Evolutionary conservation across 2,797 vertebrate species (phyloP).

Genomic region (Delichon dasypus): DNA sequence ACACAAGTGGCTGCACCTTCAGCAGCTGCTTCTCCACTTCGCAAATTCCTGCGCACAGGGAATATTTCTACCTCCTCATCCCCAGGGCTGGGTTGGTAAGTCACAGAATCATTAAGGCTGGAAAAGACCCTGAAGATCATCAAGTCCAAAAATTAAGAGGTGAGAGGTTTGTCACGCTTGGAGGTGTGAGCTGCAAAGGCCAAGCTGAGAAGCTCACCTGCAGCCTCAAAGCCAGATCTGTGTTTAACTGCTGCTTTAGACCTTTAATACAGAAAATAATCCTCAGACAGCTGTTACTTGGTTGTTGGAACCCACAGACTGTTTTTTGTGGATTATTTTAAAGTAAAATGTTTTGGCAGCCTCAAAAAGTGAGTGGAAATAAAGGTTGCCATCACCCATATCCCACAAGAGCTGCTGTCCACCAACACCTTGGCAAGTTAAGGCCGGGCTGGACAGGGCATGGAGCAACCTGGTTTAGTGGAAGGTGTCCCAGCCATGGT

Average conservation of each 20-base stretch:
- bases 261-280: neutral
- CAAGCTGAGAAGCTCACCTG: neutral
- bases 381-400: neutral
- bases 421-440: neutral
- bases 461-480: neutral
- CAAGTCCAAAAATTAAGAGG: neutral
- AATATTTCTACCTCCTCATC: neutral
- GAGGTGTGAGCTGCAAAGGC: neutral
- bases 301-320: neutral
- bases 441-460: neutral
- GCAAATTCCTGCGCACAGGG: fast-evolving
- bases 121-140: neutral
- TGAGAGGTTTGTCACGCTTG: neutral
- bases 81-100: neutral
- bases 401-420: neutral
- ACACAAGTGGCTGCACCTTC: neutral
- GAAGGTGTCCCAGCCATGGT: neutral
- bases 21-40: neutral
- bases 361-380: neutral
- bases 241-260: neutral
- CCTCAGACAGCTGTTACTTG: neutral
- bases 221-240: neutral
- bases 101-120: neutral
- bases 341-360: neutral
- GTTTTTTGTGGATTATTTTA: neutral